Base-by-base conservation (phyloP, 2,888 invertebrate genomes). In the Luperina testacea region DNA sequence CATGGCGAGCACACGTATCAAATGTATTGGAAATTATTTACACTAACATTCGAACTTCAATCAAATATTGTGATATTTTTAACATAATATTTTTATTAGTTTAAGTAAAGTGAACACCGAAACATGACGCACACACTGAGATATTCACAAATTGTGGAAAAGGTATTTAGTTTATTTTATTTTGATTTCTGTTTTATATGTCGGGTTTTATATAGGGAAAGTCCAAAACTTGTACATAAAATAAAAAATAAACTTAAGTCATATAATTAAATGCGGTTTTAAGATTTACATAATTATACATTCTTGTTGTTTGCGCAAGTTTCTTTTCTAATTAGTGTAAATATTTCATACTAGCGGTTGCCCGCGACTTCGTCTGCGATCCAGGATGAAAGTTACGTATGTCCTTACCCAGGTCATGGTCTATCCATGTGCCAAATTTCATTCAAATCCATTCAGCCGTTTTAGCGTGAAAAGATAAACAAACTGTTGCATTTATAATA, bases 51-150 rank as follows among this genome's bases (percentile, higher is more conserved):
- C 38, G 59, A 32, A 64, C n/a, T 77, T 38, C 63, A 51, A 67
- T 65, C 17, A 72, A 64, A 65, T 83, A 72, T 75, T 83, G 72
- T 80, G 45, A 38, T 65, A 53, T 61, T 51, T 86, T 67, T 38
- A 20, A 32, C 61, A 51, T 45, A 72, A 71, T 75, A 72, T 76
- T 82, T 71, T 75, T 24, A 32, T 11, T 38, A 6, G 8, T 73
- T 70, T 72, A 57, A 9, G 24, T n/a, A 17, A 63, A 73, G 78
- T 82, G 80, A 72, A 72, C 42, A 78, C 17, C 57, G 65, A 61
- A 88, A 82, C 75, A 95, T 95, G 95, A 94, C 93, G n/a, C 93
- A 89, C 82, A 92, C 94, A 78, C 94, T 92, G 75, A 93, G 89
- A 83, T 91, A 88, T 81, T 94, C 95, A 0, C 94, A 95, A 80